Percentiles rank a stretch among this genome's conserved stretches.
These are phyloP conservation scores for Pristionchus japonicus DNA, from an alignment of 2,888 invertebrate species.

Conservation along the genomic window DNA sequence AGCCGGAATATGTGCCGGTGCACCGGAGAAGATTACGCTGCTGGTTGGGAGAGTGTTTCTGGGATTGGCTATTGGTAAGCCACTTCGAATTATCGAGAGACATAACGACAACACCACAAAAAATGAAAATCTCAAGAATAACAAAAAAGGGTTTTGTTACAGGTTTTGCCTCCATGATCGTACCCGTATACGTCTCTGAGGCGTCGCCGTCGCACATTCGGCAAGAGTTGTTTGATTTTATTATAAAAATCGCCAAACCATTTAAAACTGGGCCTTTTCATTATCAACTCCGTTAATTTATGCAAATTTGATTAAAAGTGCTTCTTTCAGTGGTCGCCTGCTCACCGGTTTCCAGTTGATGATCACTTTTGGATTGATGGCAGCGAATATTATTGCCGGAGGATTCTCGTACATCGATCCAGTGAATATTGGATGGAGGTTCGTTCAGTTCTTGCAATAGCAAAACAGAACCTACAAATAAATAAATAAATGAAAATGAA, in stretches of 20 bases:
- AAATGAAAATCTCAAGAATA: not conserved
- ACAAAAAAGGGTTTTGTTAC: not conserved
- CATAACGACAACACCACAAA: not conserved
- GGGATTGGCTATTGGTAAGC: slow-evolving; percentile 62
- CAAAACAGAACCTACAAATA: too few relatives aligned
- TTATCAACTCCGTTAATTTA: too few relatives aligned
- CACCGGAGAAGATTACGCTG: slow-evolving; percentile 59
- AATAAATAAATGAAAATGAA: too few relatives aligned
- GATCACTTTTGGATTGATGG: slow-evolving; percentile 79
- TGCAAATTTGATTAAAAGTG: too few relatives aligned
- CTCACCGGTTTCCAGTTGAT: slow-evolving; percentile 75
- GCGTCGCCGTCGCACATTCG: slow-evolving; percentile 77
- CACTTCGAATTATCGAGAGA: too few relatives aligned
- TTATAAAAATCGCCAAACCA: too few relatives aligned
- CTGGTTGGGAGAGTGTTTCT: slow-evolving; percentile 61
- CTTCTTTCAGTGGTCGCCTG: slow-evolving; percentile 47
- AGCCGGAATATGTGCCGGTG: slow-evolving; percentile 75
- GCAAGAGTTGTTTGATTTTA: slow-evolving; percentile 69
- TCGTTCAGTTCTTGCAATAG: too few relatives aligned
- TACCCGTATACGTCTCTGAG: slow-evolving; percentile 80
- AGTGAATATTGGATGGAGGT: slow-evolving; percentile 78
- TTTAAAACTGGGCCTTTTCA: too few relatives aligned
- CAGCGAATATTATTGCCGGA: slow-evolving; percentile 78
- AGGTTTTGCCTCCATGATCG: slow-evolving; percentile 76
- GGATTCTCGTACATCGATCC: slow-evolving; percentile 76